Evolutionary conservation across 92 coral and sea anemone genomes (phyloP), one percentile per base, ranked within the genome.

Genomic region (Paragorgia papillata): DNA sequence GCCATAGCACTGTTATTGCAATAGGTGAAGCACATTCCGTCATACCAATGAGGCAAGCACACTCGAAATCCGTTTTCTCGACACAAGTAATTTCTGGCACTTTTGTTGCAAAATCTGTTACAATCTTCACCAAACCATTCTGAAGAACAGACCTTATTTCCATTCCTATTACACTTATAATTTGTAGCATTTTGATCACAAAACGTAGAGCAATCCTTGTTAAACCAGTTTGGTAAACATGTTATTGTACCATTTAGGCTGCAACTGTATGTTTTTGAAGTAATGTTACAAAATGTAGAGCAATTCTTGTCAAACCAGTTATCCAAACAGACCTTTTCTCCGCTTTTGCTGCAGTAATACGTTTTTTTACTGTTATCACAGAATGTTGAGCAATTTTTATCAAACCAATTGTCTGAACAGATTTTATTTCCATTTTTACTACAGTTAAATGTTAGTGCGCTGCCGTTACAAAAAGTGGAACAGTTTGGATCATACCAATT

Each of bases 401-500:
- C 91, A 32, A 66, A 92, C 90, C 89, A 92, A 51, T 77, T 43
- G 15, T n/a, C 14, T 1, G 49, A 22, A 32, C 83, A 79, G 20
- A 31, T 66, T 56, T 66, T 79, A 18, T 64, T 33, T 19, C 83
- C 83, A 15, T 10, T 10, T 12, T 18, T 13, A 22, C 7, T 18
- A 31, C 83, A 79, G 8, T 27, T 70, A 48, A n/a, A 70, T 28
- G 43, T 50, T 24, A 18, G 1, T n/a, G 55, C 32, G 20, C 28
- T 37, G 15, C n/a, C 26, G 22, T 66, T 43, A 28, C 24, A 25
- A 8, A n/a, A n/a, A n/a, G n/a, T n/a, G n/a, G 61, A 77, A 46
- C 97, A 91, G 64, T 83, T 73, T n/a, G 85, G 79, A 15, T 90
- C 96, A 74, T 69, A 90, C 97, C 96, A 92, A 77, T 92, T 56